These are phyloP conservation scores for Malthinus flaveolus DNA, from an alignment of 2,888 invertebrate genomes.

Conservation along the genomic window DNA sequence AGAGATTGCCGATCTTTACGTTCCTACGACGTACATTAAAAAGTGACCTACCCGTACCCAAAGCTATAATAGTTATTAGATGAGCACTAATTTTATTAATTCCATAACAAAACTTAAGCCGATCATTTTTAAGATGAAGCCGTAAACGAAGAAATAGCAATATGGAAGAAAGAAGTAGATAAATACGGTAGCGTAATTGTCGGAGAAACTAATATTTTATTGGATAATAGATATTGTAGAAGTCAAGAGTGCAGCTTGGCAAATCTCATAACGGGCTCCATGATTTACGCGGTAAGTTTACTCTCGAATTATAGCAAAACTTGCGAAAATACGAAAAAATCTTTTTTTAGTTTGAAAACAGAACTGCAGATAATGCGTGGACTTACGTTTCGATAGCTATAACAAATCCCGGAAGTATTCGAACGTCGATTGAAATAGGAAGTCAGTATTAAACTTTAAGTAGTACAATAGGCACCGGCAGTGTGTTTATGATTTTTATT, in stretches of 20 bases:
- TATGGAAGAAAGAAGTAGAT: conserved; percentile 64
- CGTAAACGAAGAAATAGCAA: conserved; percentile 61
- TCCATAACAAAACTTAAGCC: too few species aligned
- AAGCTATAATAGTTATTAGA: too few species aligned
- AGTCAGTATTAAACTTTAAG: conserved; percentile 4
- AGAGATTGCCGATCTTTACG: too few species aligned
- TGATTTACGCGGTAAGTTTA: conserved; percentile 57
- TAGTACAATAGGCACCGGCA: neutral
- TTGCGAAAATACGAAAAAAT: neutral
- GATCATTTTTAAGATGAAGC: conserved; percentile 60
- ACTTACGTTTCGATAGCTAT: conserved; percentile 68
- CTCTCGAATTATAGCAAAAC: neutral
- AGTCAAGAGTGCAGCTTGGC: conserved; percentile 74
- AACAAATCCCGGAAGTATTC: conserved; percentile 70
- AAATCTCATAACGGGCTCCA: conserved; percentile 72
- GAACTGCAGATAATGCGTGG: conserved; percentile 61
- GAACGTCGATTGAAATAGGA: conserved; percentile 50
- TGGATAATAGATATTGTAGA: conserved; percentile 61
- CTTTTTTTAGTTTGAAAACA: conserved; percentile 54
- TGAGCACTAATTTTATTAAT: too few species aligned
- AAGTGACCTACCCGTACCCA: too few species aligned
- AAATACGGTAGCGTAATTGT: conserved; percentile 59
- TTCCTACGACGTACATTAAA: too few species aligned
- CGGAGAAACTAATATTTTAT: conserved; percentile 61
- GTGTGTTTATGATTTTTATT: neutral